Evolutionary conservation across 1,140 invertebrate genomes (phyloP).

Genomic region (Rhagoletis pomonella): DNA sequence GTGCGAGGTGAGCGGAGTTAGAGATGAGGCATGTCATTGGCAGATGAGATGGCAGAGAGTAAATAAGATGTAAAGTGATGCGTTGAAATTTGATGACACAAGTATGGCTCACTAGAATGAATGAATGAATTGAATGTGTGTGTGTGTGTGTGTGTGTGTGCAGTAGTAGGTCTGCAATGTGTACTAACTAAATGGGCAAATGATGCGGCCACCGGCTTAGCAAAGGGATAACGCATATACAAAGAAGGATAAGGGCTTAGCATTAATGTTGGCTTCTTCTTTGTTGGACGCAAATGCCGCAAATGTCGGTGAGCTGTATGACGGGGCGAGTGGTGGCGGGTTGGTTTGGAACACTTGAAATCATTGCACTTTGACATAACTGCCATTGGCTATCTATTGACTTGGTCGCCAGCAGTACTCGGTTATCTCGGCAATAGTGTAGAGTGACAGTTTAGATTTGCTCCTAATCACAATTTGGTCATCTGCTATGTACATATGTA

Average conservation of each 20-base stretch:
- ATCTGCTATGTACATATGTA: background rate
- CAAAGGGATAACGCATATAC: background rate
- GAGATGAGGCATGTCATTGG: background rate
- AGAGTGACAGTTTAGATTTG: constrained; percentile 23
- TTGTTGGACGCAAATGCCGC: background rate
- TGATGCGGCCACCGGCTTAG: background rate
- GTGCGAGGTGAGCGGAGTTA: constrained; percentile 4
- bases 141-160: background rate
- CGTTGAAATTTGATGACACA: constrained; percentile 32
- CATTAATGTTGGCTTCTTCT: background rate
- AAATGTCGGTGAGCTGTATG: background rate
- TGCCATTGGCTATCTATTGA: constrained; percentile 13
- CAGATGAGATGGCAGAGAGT: background rate
- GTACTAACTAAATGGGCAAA: background rate
- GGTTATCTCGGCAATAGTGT: constrained; percentile 16
- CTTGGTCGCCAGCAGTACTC: background rate
- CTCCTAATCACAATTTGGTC: background rate
- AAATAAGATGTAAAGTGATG: background rate
- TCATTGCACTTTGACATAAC: background rate
- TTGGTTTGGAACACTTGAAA: background rate
- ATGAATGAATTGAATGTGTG: background rate
- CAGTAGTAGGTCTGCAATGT: background rate
- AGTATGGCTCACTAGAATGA: background rate
- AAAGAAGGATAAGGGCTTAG: background rate
- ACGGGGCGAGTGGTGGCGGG: background rate